Evolutionary conservation across 1,140 invertebrate species (phyloP), one percentile per base, ranked within the genome.

Genomic region (Musca domestica): DNA sequence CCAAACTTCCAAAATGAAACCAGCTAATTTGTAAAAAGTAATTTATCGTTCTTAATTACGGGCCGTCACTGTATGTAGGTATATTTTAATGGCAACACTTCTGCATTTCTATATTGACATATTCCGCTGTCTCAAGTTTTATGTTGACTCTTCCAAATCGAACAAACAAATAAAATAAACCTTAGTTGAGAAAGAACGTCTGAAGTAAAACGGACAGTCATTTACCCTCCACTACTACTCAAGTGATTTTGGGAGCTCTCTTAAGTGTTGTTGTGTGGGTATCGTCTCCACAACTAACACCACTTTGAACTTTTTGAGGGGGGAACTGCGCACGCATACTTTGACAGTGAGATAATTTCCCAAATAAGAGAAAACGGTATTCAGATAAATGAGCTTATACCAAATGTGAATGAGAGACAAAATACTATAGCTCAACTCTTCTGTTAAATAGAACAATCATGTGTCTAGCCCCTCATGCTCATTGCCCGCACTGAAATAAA

Each of bases 271-370:
- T n/a, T 9, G n/a, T 61, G 7, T 41, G n/a, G 14, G 56, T 41
- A 34, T 61, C 7, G 19, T 30, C 30, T 30, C 30, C n/a, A 1
- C 23, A 58, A 25, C 34, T 14, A 58, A 30, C 6, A 58, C 25
- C 27, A 56, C 15, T 27, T n/a, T 54, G 30, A 58, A 9, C 9
- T 4, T 30, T 3, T 30, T 30, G 20, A 41, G 17, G 56, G 56
- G 56, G 56, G 34, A 23, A 34, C 19, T 61, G 56, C 56, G 56
- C 56, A 61, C 56, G 56, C 56, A 61, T 17, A 61, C 56, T 61
- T 61, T 41, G 34, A 61, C 56, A 34, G 41, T 61, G 7, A 61
- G 56, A 61, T 61, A 61, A 61, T 19, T 61, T 61, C 34, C 10
- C 10, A 41, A 7, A 17, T 17, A 61, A 41, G 27, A 41, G 19